A percentile compares a stretch with the other conserved stretches of the same genome.
These are phyloP conservation scores for Marmota flaviventris DNA, from an alignment of 2,113 vertebrate species.

Conservation along the genomic window DNA sequence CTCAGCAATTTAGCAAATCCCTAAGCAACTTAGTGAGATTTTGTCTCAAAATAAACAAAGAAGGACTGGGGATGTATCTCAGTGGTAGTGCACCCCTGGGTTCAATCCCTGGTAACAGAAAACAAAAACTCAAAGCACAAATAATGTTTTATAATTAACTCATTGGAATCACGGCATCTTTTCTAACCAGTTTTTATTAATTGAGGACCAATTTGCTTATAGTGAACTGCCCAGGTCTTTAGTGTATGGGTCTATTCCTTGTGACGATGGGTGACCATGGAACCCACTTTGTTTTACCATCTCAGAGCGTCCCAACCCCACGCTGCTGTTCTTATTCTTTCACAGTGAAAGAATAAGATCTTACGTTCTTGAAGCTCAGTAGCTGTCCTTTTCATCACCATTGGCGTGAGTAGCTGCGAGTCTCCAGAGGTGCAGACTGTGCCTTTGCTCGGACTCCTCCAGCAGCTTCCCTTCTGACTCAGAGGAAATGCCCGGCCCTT, in stretches of 20 bases:
- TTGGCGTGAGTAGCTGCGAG: fast-evolving
- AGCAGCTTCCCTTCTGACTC: not conserved
- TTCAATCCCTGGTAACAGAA: not conserved
- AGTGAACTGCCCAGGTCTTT: not conserved
- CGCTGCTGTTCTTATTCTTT: not conserved
- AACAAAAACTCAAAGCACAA: not conserved
- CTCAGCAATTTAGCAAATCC: not conserved
- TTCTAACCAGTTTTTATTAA: not conserved
- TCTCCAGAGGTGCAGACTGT: too few species aligned
- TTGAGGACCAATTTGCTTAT: not conserved
- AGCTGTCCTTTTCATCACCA: not conserved
- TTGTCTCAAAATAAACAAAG: not conserved
- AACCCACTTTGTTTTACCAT: not conserved
- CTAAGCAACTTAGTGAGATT: not conserved
- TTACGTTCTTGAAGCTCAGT: not conserved
- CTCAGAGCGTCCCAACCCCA: not conserved
- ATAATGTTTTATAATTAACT: not conserved
- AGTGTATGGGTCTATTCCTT: not conserved
- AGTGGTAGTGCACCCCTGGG: not conserved
- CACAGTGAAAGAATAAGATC: too few species aligned
- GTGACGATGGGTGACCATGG: not conserved
- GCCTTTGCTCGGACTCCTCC: not conserved
- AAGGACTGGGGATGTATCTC: not conserved
- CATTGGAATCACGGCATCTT: not conserved
- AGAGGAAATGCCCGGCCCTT: not conserved